These are phyloP conservation scores for Tupaia chinensis DNA, from an alignment of 2,113 vertebrate species.

Conservation along the genomic window DNA sequence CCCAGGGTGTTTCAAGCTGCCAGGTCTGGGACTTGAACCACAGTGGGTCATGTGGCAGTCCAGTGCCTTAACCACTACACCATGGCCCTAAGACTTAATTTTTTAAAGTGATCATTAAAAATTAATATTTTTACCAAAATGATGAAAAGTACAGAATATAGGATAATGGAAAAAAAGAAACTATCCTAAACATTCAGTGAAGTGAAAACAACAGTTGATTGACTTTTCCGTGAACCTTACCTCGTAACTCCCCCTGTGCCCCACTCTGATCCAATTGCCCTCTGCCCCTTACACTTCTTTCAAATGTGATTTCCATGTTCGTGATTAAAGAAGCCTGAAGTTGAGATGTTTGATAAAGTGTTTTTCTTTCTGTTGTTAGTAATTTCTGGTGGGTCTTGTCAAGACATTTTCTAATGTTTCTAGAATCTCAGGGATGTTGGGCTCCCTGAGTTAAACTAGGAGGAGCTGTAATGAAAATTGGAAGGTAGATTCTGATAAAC, in stretches of 20 bases:
- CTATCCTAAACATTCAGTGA: neutral
- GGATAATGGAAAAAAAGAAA: neutral
- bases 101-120: neutral
- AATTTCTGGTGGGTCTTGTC: neutral
- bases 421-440: neutral
- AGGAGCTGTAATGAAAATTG: neutral
- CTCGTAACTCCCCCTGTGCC: neutral
- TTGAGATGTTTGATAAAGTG: neutral
- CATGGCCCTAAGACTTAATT: neutral
- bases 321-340: neutral
- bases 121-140: neutral
- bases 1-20: too few species aligned
- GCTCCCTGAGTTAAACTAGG: neutral
- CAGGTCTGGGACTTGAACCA: too few species aligned
- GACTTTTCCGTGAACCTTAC: neutral
- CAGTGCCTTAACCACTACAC: too few species aligned
- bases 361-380: neutral
- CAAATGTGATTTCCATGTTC: neutral
- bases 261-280: neutral
- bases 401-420: neutral
- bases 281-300: neutral
- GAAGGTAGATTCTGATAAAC: neutral
- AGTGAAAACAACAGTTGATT: neutral
- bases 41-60: too few species aligned
- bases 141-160: neutral